phyloP scores from a whole-genome alignment of 2,888 invertebrate genomes.

The Oeneis ivallda region DNA sequence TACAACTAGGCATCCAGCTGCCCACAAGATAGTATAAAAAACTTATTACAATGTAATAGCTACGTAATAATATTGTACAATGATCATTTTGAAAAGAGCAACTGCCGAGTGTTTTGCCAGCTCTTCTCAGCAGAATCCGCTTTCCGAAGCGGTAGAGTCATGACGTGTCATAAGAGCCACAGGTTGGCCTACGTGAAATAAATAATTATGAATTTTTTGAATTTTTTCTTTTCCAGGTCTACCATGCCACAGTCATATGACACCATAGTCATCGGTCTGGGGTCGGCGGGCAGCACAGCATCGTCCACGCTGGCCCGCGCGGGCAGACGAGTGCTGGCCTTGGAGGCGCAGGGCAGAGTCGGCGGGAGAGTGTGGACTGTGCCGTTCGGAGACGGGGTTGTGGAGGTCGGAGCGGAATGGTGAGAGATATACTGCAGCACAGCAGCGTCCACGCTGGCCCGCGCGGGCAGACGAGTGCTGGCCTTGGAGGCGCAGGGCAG shows the following conservation, averaged over 20 bases:
- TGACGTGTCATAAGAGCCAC: too few relatives aligned
- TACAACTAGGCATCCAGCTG: too few relatives aligned
- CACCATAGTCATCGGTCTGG: slow-evolving; percentile 61
- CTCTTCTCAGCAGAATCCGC: too few relatives aligned
- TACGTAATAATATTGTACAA: too few relatives aligned
- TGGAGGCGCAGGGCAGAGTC: slow-evolving; percentile 57
- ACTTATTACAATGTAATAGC: too few relatives aligned
- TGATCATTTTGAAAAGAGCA: too few relatives aligned
- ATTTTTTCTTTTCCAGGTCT: slow-evolving; percentile 12
- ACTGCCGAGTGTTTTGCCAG: too few relatives aligned
- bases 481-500: slow-evolving; percentile 60
- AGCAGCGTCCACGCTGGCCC: slow-evolving; percentile 53
- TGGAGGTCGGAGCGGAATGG: slow-evolving; percentile 70
- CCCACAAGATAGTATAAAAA: too few relatives aligned
- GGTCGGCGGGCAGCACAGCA: slow-evolving; percentile 57
- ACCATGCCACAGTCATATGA: slow-evolving; percentile 48
- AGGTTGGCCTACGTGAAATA: too few relatives aligned
- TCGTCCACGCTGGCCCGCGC: slow-evolving; percentile 53
- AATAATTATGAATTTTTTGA: too few relatives aligned
- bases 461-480: slow-evolving; percentile 56
- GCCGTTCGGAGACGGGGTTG: slow-evolving; percentile 58
- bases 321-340: slow-evolving; percentile 54
- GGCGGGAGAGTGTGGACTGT: slow-evolving; percentile 55
- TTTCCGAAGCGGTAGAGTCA: too few relatives aligned
- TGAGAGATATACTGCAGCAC: too few relatives aligned